Evolutionary conservation across 2,888 invertebrate species (phyloP), one percentile per base, ranked within the genome.

Genomic region (Eristalinus sepulchralis): DNA sequence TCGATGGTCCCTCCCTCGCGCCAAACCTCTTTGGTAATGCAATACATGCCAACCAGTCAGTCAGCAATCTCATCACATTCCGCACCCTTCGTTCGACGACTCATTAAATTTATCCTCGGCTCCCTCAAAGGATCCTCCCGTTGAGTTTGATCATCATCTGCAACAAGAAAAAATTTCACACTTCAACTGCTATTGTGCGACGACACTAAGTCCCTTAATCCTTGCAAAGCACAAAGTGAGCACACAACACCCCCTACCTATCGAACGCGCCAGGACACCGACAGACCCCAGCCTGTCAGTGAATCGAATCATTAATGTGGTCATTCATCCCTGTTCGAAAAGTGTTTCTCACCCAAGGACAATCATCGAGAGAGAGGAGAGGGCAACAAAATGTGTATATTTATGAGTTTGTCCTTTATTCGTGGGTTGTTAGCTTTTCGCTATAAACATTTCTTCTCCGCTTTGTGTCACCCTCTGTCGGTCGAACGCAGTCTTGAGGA

Each of bases 401-500:
- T 80, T 81, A 85, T 77, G 81, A 77, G 67, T 72, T 72, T 63
- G 85, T 73, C 81, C 81, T 81, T 78, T 82, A 73, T 82, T 73
- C 73, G 72, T 77, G 85, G 68, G 70, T 85, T 85, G 85, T 85
- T 85, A 78, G 85, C 80, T 78, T 82, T 82, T 59, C 64, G 68
- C 60, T 53, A 82, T 82, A 82, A 77, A 77, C 67, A 72, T 77
- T 59, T 17, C 17, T 17, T 47, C 47, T 47, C 17, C 63, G 33
- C 47, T 76, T 68, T 53, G 33, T 68, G 57, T 62, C 31, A 63
- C 62, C 72, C 81, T 59, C 66, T 53, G 75, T 72, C 62, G 81
- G 76, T 81, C 76, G 81, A 72, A 63, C 60, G 62, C 24, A 47
- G 57, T 11, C 9, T 10, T 55, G 20, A 55, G 55, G 55, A 77